Evolutionary conservation across 1,140 invertebrate genomes (phyloP).

Genomic region (Pogonomyrmex californicus): DNA sequence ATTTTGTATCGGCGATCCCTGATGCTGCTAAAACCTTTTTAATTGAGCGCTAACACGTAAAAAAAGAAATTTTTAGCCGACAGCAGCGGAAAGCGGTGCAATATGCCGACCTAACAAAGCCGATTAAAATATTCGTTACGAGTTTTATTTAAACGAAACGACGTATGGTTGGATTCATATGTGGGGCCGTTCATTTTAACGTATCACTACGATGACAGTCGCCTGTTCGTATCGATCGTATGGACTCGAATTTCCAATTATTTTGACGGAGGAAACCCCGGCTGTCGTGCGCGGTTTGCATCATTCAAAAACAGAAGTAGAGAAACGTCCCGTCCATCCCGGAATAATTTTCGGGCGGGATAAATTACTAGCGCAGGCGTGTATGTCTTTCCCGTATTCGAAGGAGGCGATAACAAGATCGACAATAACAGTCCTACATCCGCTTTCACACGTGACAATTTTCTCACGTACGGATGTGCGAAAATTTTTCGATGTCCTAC

Average conservation of each 20-base stretch:
- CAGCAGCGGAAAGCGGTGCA: neutral
- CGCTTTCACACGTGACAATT: conserved; percentile 52
- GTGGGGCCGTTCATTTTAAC: conserved; percentile 28
- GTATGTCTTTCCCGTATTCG: neutral
- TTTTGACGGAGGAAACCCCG: conserved; percentile 44
- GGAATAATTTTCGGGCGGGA: conserved; percentile 40
- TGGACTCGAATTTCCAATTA: conserved; percentile 57
- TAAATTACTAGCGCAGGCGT: conserved; percentile 9
- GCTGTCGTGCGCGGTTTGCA: conserved; percentile 36
- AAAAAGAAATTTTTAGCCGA: neutral
- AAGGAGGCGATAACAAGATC: conserved; percentile 44
- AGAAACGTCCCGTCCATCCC: neutral
- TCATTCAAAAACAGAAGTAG: conserved; percentile 29
- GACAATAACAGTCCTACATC: conserved; percentile 47
- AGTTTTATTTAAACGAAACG: conserved; percentile 50
- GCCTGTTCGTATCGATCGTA: conserved; percentile 20
- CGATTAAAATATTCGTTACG: conserved; percentile 56
- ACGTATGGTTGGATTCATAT: conserved; percentile 47
- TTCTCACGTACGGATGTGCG: conserved; percentile 52
- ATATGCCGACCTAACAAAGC: conserved; percentile 12
- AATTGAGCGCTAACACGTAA: conserved; percentile 3
- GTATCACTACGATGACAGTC: conserved; percentile 18
- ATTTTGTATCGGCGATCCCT: neutral
- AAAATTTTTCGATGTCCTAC: conserved; percentile 51
- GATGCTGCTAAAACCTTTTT: neutral